A percentile compares a stretch with the other conserved stretches of the same genome.
Evolutionary conservation across 2,888 invertebrate species (phyloP).

Genomic region (Apotomis turbidana): DNA sequence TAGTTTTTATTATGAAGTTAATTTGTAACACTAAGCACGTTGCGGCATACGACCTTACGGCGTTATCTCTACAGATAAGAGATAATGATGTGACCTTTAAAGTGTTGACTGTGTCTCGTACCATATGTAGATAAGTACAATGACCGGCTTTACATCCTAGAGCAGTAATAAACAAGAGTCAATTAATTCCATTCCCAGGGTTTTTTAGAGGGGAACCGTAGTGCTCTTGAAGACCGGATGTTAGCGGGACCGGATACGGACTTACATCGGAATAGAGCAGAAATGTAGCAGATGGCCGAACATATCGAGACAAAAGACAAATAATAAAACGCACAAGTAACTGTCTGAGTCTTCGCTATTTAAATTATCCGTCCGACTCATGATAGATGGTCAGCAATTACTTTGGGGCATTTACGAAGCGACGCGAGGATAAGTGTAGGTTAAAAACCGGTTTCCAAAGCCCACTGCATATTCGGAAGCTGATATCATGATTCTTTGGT

Average conservation of each 20-base stretch:
- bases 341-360: conserved; percentile 52
- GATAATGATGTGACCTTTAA: conserved; percentile 75
- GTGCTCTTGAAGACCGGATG: conserved; percentile 74
- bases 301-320: conserved; percentile 59
- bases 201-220: conserved; percentile 61
- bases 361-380: conserved; percentile 57
- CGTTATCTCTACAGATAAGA: conserved; percentile 76
- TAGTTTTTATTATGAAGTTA: conserved; percentile 47
- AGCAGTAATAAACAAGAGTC: conserved; percentile 42
- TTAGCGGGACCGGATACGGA: conserved; percentile 76
- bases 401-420: conserved; percentile 49
- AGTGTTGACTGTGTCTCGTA: conserved; percentile 70
- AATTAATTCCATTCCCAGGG: conserved; percentile 56
- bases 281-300: conserved; percentile 67
- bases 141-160: conserved; percentile 70
- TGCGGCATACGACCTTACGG: conserved; percentile 77
- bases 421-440: not conserved
- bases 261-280: conserved; percentile 62
- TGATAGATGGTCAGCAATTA: conserved; percentile 57
- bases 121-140: conserved; percentile 70
- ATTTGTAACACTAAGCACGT: conserved; percentile 54
- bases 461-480: conserved; percentile 1
- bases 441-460: not conserved
- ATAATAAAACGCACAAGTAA: conserved; percentile 51
- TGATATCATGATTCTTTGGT: not conserved